Evolutionary conservation across 1,140 invertebrate genomes (phyloP).

Genomic region (Chelonus insularis): DNA sequence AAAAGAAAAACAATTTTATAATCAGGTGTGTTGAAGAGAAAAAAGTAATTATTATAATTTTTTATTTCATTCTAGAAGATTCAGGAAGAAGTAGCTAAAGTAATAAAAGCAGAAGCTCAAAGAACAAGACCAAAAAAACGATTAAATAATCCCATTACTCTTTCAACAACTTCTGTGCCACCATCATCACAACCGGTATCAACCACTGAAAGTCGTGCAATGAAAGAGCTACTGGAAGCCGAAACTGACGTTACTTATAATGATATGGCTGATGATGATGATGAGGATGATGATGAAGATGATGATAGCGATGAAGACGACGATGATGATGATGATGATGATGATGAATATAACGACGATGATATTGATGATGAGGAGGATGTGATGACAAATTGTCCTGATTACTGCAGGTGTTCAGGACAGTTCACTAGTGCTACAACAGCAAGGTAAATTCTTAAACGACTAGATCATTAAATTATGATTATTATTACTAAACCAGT

Average conservation of each 20-base stretch:
- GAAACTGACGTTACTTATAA: slow-evolving; percentile 38
- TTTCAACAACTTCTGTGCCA: neutral
- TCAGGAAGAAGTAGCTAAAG: slow-evolving; percentile 47
- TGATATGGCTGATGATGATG: slow-evolving; percentile 40
- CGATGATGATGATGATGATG: slow-evolving; percentile 45
- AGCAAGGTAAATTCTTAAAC: slow-evolving; percentile 48
- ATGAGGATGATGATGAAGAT: slow-evolving; percentile 42
- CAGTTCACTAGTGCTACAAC: slow-evolving; percentile 57
- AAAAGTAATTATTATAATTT: neutral
- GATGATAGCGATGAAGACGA: slow-evolving; percentile 42
- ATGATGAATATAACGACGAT: slow-evolving; percentile 37
- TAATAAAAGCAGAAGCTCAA: slow-evolving; percentile 44
- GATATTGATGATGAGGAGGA: slow-evolving; percentile 47
- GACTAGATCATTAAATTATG: slow-evolving; percentile 36
- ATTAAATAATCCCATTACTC: neutral
- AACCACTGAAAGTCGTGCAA: slow-evolving; percentile 23
- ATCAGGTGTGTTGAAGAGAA: slow-evolving; percentile 34
- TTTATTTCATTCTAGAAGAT: slow-evolving; percentile 30
- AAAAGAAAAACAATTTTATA: no score
- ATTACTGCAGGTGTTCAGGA: slow-evolving; percentile 50
- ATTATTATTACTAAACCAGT: no score
- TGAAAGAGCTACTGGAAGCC: slow-evolving; percentile 43
- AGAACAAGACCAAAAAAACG: slow-evolving; percentile 21
- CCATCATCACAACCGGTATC: neutral
- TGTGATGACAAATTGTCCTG: slow-evolving; percentile 43